Percentiles rank a stretch among this genome's conserved stretches.
These are phyloP conservation scores for Eulithis prunata DNA, from an alignment of 2,888 invertebrate genomes.

Conservation along the genomic window DNA sequence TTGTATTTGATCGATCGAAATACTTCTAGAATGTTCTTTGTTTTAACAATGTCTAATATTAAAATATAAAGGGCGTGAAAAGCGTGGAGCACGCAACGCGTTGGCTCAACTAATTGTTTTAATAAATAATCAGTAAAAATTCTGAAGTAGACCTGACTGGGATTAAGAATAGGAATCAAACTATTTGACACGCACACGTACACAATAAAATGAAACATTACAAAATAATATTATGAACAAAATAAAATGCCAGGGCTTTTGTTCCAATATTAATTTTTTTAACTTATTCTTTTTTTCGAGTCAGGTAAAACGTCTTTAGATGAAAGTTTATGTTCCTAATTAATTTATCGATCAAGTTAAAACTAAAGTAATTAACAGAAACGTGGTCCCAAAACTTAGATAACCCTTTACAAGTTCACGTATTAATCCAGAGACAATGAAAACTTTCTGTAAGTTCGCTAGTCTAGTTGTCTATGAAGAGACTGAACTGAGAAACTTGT, in stretches of 20 bases:
- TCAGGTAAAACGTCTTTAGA: background rate
- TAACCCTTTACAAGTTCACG: constrained; percentile 76
- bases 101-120: background rate
- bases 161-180: no score
- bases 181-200: no score
- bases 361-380: constrained; percentile 80
- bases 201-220: no score
- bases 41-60: constrained; percentile 6
- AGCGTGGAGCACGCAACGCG: background rate
- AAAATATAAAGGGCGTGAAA: constrained; percentile 1
- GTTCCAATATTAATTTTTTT: no score
- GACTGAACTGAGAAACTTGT: constrained; percentile 40
- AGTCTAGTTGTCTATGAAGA: constrained; percentile 48
- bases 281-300: no score
- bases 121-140: no score
- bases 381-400: constrained; percentile 75
- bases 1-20: constrained; percentile 35
- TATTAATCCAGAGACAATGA: constrained; percentile 78
- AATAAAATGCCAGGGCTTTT: no score
- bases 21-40: constrained; percentile 25
- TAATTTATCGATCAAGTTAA: constrained; percentile 70
- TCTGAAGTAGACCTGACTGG: no score
- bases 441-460: constrained; percentile 62
- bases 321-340: constrained; percentile 54
- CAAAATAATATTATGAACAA: no score